Conservation (phyloP, 2,888 invertebrate genomes). For the Lasius fuliginosus region DNA sequence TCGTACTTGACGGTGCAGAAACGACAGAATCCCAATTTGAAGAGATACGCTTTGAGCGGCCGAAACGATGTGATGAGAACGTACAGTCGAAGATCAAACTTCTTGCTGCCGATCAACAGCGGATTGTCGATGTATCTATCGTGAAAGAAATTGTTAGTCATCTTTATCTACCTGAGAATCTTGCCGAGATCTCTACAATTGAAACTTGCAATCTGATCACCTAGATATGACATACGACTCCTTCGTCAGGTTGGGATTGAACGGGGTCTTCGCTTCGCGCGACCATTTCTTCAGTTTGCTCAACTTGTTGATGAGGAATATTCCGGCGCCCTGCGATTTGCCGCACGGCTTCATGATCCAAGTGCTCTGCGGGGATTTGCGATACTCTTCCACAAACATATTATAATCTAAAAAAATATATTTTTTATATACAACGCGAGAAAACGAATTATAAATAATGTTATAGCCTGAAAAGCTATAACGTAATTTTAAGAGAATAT, state of each 20-base stretch:
- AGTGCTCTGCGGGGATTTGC: slow-evolving; percentile 97
- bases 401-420: slow-evolving; percentile 91
- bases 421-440: no score
- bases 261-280: slow-evolving; percentile 94
- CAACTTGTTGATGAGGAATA: slow-evolving; percentile 97
- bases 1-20: slow-evolving; percentile 99
- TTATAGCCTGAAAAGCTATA: no score
- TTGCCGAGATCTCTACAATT: not conserved
- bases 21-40: slow-evolving; percentile 96
- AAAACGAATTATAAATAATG: not conserved
- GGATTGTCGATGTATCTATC: slow-evolving; percentile 96
- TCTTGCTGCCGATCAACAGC: slow-evolving; percentile 97
- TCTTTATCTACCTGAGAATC: not conserved
- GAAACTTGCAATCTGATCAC: slow-evolving; percentile 77
- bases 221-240: slow-evolving; percentile 98
- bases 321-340: slow-evolving; percentile 97
- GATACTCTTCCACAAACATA: slow-evolving; percentile 98
- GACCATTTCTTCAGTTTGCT: slow-evolving; percentile 97
- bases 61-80: slow-evolving; percentile 97
- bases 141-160: not conserved
- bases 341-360: slow-evolving; percentile 99
- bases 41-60: slow-evolving; percentile 97
- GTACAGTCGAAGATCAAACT: slow-evolving; percentile 97
- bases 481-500: no score
- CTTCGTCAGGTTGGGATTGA: slow-evolving; percentile 94